phyloP scores from a whole-genome alignment of 1,140 invertebrate species.

The Periplaneta americana region DNA sequence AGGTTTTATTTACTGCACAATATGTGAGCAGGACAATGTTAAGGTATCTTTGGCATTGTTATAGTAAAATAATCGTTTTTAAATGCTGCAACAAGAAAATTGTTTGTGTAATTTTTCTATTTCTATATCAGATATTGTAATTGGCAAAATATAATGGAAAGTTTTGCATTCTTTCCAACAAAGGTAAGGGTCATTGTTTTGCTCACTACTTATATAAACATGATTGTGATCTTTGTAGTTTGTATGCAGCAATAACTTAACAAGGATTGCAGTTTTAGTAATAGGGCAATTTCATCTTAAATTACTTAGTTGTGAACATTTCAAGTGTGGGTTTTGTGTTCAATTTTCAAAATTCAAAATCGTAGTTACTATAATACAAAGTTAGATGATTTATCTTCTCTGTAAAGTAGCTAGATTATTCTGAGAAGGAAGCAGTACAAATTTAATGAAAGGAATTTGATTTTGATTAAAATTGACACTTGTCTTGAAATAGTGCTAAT shows the following conservation, averaged over 20 bases:
- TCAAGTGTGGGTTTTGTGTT: conserved; percentile 8
- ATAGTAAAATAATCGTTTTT: background rate
- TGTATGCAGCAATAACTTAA: conserved; percentile 17
- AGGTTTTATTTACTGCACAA: conserved; percentile 13
- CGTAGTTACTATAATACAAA: background rate
- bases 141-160: conserved; percentile 4
- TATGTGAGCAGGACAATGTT: conserved; percentile 15
- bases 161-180: conserved; percentile 1
- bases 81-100: conserved; percentile 3
- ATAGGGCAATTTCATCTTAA: conserved; percentile 4
- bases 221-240: conserved; percentile 18
- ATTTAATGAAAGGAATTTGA: background rate
- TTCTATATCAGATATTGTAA: background rate
- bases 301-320: conserved; percentile 3
- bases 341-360: conserved; percentile 6
- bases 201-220: conserved; percentile 13
- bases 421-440: background rate
- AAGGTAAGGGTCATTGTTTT: conserved; percentile 12
- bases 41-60: background rate
- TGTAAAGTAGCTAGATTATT: background rate
- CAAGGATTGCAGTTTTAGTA: conserved; percentile 11
- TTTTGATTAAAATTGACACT: background rate
- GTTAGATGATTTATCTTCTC: background rate
- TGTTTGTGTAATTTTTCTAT: background rate
- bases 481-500: background rate